Conservation (phyloP, 2,888 invertebrate genomes). For the Cataglyphis livida region DNA sequence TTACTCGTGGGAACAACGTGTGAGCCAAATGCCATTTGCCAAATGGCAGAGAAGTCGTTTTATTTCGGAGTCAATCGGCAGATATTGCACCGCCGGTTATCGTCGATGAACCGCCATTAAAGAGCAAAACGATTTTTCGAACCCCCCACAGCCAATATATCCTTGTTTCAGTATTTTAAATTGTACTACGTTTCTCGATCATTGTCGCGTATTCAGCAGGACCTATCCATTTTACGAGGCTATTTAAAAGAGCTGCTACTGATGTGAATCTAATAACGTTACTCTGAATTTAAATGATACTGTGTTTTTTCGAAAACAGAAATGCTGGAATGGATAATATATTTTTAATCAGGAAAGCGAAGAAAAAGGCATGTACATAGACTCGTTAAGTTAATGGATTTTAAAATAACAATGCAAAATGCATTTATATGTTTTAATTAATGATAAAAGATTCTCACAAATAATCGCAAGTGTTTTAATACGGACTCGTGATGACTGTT, state of each 20-base stretch:
- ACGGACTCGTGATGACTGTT: background rate
- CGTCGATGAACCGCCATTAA: conserved; percentile 33
- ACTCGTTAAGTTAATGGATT: background rate
- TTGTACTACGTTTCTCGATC: background rate
- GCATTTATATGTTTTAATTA: background rate
- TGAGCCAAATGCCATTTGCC: conserved; percentile 33
- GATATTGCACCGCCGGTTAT: conserved; percentile 59
- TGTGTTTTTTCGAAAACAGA: background rate
- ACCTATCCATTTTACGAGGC: background rate
- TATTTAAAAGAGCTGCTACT: conserved; percentile 6
- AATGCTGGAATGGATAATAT: background rate
- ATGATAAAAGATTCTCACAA: background rate
- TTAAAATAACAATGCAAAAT: background rate
- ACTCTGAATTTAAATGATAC: conserved; percentile 5
- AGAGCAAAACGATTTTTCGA: conserved; percentile 9
- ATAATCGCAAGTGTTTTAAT: background rate
- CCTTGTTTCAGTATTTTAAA: conserved; percentile 5
- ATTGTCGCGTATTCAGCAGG: background rate
- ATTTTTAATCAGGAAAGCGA: background rate
- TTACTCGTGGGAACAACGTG: conserved; percentile 61
- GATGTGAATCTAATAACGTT: conserved; percentile 7
- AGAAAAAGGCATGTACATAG: background rate
- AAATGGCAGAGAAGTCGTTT: conserved; percentile 55
- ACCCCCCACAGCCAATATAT: background rate
- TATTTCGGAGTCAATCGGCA: conserved; percentile 66